A percentile compares a stretch with the other conserved stretches of the same genome.
phyloP scores from a whole-genome alignment of 2,888 invertebrate species.

The Halocaridina rubra region DNA sequence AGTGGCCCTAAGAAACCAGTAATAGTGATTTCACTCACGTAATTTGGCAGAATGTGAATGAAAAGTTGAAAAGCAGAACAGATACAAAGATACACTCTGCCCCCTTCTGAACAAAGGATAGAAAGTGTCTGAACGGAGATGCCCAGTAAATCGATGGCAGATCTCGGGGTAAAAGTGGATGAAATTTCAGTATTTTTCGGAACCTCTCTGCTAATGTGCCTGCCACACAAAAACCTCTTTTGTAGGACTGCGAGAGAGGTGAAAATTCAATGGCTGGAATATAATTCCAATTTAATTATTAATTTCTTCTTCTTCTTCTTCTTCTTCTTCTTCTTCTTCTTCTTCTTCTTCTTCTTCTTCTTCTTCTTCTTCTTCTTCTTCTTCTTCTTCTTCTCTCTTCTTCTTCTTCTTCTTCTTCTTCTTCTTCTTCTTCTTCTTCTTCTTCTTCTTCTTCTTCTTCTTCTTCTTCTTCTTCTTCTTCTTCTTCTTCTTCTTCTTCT shows the following conservation, averaged over 20 bases:
- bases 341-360: background rate
- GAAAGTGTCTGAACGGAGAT: too few relatives aligned
- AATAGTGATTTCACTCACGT: too few relatives aligned
- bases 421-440: background rate
- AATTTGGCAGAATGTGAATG: too few relatives aligned
- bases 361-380: background rate
- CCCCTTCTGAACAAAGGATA: too few relatives aligned
- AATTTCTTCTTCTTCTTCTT: background rate
- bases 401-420: background rate
- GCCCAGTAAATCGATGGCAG: too few relatives aligned
- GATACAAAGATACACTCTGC: too few relatives aligned
- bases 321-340: background rate
- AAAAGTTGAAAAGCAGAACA: too few relatives aligned
- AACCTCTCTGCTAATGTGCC: too few relatives aligned
- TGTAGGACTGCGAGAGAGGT: too few relatives aligned
- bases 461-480: background rate
- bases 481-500: background rate
- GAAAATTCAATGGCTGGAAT: background rate
- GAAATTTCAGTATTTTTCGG: too few relatives aligned
- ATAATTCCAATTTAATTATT: background rate
- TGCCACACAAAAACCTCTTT: too few relatives aligned
- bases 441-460: background rate
- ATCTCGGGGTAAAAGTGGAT: too few relatives aligned
- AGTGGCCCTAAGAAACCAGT: background rate
- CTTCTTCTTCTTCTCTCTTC: background rate